These are phyloP conservation scores for Enteromius treurensis DNA, from an alignment of 2,797 vertebrate species.

Conservation along the genomic window DNA sequence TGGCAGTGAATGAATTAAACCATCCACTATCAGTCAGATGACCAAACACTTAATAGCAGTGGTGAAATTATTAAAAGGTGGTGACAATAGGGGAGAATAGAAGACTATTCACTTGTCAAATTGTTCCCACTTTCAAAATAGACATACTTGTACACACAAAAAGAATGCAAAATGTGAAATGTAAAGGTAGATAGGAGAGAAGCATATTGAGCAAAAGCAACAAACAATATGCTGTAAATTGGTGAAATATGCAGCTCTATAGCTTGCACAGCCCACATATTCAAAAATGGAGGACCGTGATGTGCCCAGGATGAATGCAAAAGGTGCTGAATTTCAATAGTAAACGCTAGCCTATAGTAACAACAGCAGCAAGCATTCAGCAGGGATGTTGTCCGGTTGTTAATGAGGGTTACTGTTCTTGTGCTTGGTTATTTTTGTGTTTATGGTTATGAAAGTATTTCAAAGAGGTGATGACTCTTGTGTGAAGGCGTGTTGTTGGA, in stretches of 20 bases:
- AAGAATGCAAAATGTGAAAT: not conserved
- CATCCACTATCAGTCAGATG: not conserved
- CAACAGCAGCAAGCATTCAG: not conserved
- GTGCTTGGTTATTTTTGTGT: not conserved
- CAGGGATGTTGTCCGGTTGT: not conserved
- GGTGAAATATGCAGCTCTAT: not conserved
- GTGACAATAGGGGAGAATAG: not conserved
- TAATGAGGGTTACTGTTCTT: slow-evolving; percentile 10
- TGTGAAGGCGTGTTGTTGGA: slow-evolving; percentile 5
- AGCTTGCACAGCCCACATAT: not conserved
- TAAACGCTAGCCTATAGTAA: not conserved
- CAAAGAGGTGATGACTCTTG: not conserved
- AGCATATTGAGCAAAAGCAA: not conserved
- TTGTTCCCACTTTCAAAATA: slow-evolving; percentile 6
- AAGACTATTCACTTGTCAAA: slow-evolving; percentile 8
- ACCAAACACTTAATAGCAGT: not conserved
- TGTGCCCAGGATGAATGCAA: not conserved
- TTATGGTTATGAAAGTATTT: slow-evolving; percentile 10
- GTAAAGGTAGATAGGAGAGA: not conserved
- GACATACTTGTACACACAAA: slow-evolving; percentile 6
- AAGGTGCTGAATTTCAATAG: not conserved
- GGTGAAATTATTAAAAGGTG: not conserved
- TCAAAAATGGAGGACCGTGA: not conserved
- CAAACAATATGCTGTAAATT: slow-evolving; percentile 2
- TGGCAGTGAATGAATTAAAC: slow-evolving; percentile 17